Base-by-base conservation (phyloP, 2,113 vertebrate species). In the Cettia cetti region DNA sequence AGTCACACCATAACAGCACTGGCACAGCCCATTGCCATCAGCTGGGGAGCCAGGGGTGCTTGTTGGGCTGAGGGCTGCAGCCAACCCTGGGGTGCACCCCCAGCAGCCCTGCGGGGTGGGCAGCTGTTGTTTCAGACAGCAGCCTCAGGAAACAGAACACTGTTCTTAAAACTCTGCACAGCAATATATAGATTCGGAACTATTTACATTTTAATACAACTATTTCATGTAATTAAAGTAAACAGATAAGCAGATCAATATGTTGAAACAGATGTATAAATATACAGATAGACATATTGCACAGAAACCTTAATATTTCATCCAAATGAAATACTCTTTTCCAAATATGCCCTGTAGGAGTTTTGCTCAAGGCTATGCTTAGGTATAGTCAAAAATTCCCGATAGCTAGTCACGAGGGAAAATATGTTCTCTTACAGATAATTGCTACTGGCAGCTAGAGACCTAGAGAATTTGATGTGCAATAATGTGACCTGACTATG, bases 341-440 rank as follows among this genome's bases (percentile, higher is more conserved):
- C 98, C 97, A 97, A 97, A 98, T 98, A 97, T 94, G 96, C 97
- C 98, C 97, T 60, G 44, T 97, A 98, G 97, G 98, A 98, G 86
- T 98, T 98, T 98, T 98, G 98, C 98, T 98, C 96, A 98, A 98
- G 98, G 98, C 98, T 98, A 98, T 98, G 98, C 97, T 98, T 97
- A 97, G 98, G 98, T 98, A 98, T 97, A 98, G 98, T 98, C 91
- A 97, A 97, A 98, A 98, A 96, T 94, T 98, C 97, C 98, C 86
- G 82, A 98, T 98, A 97, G 98, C 93, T 96, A 98, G 98, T 98
- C 98, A 98, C 82, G 19, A 92, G 98, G 98, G 99, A 98, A 98
- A 98, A 98, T 98, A 98, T 98, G 98, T 99, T 99, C 98, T 98
- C 98, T 99, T 98, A 98, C 97, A 98, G 98, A 98, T 99, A 99